Base-by-base conservation (phyloP, 2,797 vertebrate genomes). In the Rhodeus uyekii region DNA sequence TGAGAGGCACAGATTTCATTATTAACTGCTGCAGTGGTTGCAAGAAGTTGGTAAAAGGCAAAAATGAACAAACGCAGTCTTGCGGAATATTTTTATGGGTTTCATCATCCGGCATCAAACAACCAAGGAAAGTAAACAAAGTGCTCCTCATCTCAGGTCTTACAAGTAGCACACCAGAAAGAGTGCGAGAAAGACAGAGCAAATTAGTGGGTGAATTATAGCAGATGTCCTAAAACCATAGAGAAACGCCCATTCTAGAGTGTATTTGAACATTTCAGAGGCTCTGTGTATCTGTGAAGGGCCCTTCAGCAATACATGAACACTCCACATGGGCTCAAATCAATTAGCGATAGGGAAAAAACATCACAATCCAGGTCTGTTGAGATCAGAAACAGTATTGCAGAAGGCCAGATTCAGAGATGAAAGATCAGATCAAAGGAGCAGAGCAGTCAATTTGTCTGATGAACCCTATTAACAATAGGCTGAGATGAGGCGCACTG, bases 101-200 rank as follows among this genome's bases (percentile, higher is more conserved):
- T 95, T 94, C 93, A 94, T 95, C 94, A 95, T 92, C 90, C 90
- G 85, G 90, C 90, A 91, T 93, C 91, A 90, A 94, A 90, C 91
- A 90, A 93, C 89, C 90, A 86, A 88, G 81, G 85, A 85, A 88
- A 81, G 77, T 46, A 86, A 92, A 93, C 92, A 94, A 90, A 92
- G 92, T 91, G 87, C 48, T 88, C 84, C 89, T 90, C 53, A 90
- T 90, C 88, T 88, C 90, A 74, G 82, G 87, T 86, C 87, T 91
- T 88, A 93, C 90, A 92, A 90, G n/a, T 88, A 89, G 77, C 4
- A 44, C n/a, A 77, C 75, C 74, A 86, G 81, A 48, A 14, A 6
- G 60, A 64, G 19, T 39, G 46, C 5, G 24, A 64, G 60, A 38
- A 22, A 78, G 7, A 34, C 58, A 6, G 68, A 71, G 42, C 39